These are phyloP conservation scores for Cephus rjabovi DNA, from an alignment of 2,888 invertebrate species.

Conservation along the genomic window DNA sequence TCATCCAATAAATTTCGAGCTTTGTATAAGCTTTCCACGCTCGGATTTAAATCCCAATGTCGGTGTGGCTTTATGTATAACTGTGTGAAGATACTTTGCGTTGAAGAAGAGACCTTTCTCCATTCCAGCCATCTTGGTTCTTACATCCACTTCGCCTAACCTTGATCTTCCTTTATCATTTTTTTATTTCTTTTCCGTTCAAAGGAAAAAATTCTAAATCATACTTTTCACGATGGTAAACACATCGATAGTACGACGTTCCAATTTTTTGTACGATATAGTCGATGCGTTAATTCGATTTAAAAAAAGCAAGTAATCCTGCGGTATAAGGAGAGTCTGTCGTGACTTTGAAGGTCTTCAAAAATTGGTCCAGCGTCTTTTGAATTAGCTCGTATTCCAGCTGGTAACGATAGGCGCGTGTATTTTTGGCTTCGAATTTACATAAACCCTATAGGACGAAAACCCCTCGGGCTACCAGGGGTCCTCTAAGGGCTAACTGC, in stretches of 20 bases:
- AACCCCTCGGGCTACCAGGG: slow-evolving; percentile 23
- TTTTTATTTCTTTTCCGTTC: background rate
- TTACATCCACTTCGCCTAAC: background rate
- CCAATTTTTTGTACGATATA: background rate
- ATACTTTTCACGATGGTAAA: background rate
- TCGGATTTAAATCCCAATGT: slow-evolving; percentile 65
- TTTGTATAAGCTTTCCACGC: slow-evolving; percentile 72
- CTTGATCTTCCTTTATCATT: background rate
- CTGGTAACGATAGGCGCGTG: slow-evolving; percentile 5
- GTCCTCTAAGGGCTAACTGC: slow-evolving; percentile 39
- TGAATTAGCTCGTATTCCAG: background rate
- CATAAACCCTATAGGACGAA: slow-evolving; percentile 19
- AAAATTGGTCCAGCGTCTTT: background rate
- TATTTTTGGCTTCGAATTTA: slow-evolving; percentile 20
- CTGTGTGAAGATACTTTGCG: slow-evolving; percentile 26
- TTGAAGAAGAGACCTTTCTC: background rate
- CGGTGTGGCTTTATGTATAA: slow-evolving; percentile 36
- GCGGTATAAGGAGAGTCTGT: background rate
- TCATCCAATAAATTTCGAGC: slow-evolving; percentile 72
- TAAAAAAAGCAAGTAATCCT: background rate
- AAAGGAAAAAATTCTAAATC: background rate
- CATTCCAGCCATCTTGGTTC: background rate
- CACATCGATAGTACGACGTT: background rate
- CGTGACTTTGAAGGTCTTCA: background rate
- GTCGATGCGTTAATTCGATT: background rate